Conservation (phyloP, 1,140 invertebrate species). For the Pissodes strobi region DNA sequence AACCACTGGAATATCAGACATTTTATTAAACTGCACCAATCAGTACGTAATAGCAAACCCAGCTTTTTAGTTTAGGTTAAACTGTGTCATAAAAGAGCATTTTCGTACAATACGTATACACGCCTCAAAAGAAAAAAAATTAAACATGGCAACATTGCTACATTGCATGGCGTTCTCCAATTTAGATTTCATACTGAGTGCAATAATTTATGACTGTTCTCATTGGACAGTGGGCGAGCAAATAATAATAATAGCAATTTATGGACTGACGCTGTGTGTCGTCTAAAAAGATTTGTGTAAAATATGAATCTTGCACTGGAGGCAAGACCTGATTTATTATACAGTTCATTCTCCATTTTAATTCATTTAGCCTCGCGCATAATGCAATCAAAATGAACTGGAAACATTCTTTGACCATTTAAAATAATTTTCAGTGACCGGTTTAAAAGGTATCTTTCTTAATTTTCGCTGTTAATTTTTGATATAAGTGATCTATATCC, state of each 20-base stretch:
- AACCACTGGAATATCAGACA: no score
- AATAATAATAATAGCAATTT: conserved; percentile 23
- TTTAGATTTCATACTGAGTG: conserved; percentile 17
- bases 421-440: no score
- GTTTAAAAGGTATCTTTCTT: no score
- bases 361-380: background rate
- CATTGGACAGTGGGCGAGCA: conserved; percentile 20
- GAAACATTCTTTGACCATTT: background rate
- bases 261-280: conserved; percentile 5
- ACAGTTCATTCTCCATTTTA: conserved; percentile 13
- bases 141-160: background rate
- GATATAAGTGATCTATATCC: no score
- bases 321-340: conserved; percentile 7
- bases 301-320: conserved; percentile 16
- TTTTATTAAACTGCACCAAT: no score
- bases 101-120: no score
- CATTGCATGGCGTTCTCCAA: conserved; percentile 8
- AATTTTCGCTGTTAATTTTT: no score
- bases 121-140: no score
- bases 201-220: conserved; percentile 7
- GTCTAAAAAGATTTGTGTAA: conserved; percentile 20
- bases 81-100: no score
- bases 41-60: no score
- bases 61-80: no score
- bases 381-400: background rate